A percentile compares a stretch with the other conserved stretches of the same genome.
phyloP scores from a whole-genome alignment of 2,888 invertebrate genomes.

The Phaonia tiefii region DNA sequence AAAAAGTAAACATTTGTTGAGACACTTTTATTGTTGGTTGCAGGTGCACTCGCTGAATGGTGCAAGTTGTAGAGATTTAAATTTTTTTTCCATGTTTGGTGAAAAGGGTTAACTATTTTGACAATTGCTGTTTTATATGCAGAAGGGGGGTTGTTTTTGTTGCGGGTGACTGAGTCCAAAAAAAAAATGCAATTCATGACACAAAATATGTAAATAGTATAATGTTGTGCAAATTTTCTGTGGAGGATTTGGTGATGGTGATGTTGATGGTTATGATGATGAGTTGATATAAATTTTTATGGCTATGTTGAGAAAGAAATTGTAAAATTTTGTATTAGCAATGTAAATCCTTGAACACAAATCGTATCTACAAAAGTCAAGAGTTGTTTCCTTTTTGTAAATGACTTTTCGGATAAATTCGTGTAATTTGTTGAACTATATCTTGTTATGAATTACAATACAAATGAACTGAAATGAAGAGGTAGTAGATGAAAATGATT shows the following conservation, averaged over 20 bases:
- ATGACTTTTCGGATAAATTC: too few species aligned
- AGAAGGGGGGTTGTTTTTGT: conserved; percentile 27
- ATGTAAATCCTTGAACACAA: too few species aligned
- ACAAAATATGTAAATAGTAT: conserved; percentile 18
- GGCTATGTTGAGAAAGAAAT: too few species aligned
- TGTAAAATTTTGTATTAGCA: too few species aligned
- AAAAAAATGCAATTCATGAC: conserved; percentile 3
- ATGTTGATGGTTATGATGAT: too few species aligned
- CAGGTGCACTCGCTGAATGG: conserved; percentile 18
- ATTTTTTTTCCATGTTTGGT: not conserved
- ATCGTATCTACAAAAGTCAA: too few species aligned
- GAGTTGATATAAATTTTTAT: too few species aligned
- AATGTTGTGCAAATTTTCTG: conserved; percentile 2
- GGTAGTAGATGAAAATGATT: too few species aligned
- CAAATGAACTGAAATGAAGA: too few species aligned
- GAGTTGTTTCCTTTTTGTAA: too few species aligned
- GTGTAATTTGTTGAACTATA: too few species aligned
- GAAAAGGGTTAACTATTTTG: conserved; percentile 34
- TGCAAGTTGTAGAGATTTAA: conserved; percentile 27
- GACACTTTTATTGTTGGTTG: not conserved
- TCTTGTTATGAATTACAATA: too few species aligned
- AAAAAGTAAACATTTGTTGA: not conserved
- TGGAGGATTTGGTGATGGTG: not conserved
- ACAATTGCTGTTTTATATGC: conserved; percentile 43
- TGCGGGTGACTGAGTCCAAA: not conserved